Percentiles rank a stretch among this genome's conserved stretches.
Evolutionary conservation across 2,113 vertebrate genomes (phyloP).

Genomic region (Callospermophilus lateralis): DNA sequence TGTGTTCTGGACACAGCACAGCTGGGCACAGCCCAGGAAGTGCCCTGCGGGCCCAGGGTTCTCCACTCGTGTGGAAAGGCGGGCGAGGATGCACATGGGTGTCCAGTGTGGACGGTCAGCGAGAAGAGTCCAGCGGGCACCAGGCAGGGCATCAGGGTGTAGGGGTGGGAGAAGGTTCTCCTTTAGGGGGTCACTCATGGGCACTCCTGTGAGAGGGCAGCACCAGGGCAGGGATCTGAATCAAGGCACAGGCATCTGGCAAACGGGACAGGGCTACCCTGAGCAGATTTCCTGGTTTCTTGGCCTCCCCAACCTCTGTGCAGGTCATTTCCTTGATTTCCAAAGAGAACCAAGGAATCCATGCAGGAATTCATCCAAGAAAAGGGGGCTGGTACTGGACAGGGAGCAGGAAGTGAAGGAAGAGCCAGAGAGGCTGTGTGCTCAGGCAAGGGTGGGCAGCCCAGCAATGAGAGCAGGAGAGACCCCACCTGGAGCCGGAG

Average conservation of each 20-base stretch:
- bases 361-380: background rate
- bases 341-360: background rate
- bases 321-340: background rate
- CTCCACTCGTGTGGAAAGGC: background rate
- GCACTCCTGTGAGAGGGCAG: too few species aligned
- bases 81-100: fast-evolving
- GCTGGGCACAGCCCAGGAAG: background rate
- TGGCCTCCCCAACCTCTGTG: background rate
- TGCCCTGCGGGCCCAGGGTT: fast-evolving
- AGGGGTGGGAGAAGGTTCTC: too few species aligned
- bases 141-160: too few species aligned
- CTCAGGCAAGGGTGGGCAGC: too few species aligned
- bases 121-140: background rate
- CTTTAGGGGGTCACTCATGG: too few species aligned
- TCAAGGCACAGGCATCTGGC: background rate
- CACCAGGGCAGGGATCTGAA: background rate
- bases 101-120: fast-evolving
- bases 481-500: background rate
- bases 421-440: too few species aligned
- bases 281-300: background rate
- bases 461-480: background rate
- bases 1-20: too few species aligned
- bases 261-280: background rate
- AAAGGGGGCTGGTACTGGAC: background rate
- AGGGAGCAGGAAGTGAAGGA: background rate